These are phyloP conservation scores for Psilopsiagon aymara DNA, from an alignment of 2,113 vertebrate genomes.

Conservation along the genomic window DNA sequence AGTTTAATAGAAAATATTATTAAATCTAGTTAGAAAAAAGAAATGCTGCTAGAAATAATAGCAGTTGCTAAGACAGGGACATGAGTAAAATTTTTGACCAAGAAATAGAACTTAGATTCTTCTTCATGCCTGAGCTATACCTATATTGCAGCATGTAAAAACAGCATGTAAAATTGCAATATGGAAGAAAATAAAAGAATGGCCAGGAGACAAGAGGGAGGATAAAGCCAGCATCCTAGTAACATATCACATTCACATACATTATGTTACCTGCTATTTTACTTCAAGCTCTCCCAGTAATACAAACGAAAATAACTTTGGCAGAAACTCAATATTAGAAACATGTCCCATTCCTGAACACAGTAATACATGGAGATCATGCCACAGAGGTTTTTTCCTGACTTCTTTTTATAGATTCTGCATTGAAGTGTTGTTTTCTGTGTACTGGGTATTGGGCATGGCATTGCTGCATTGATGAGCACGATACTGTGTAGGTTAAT, in stretches of 20 bases:
- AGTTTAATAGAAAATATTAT: background rate
- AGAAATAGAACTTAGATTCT: background rate
- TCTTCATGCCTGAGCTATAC: background rate
- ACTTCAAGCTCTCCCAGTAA: background rate
- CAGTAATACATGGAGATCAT: background rate
- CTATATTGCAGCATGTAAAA: background rate
- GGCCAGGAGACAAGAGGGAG: background rate
- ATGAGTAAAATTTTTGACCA: background rate
- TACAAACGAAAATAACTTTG: background rate
- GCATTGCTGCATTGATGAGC: background rate
- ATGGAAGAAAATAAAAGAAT: background rate
- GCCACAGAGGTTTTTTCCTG: background rate
- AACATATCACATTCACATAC: background rate
- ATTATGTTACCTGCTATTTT: background rate
- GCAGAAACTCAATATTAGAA: background rate
- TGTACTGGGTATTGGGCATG: accelerated
- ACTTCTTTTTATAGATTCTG: background rate
- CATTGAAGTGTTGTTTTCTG: background rate
- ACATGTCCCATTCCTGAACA: background rate
- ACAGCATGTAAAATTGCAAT: background rate
- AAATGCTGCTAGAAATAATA: background rate
- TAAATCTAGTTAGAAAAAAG: background rate
- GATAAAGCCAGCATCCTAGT: background rate
- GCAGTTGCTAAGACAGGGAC: background rate
- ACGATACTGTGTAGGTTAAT: background rate